Evolutionary conservation across 2,797 vertebrate genomes (phyloP).

Genomic region (Megalops cyprinoides): DNA sequence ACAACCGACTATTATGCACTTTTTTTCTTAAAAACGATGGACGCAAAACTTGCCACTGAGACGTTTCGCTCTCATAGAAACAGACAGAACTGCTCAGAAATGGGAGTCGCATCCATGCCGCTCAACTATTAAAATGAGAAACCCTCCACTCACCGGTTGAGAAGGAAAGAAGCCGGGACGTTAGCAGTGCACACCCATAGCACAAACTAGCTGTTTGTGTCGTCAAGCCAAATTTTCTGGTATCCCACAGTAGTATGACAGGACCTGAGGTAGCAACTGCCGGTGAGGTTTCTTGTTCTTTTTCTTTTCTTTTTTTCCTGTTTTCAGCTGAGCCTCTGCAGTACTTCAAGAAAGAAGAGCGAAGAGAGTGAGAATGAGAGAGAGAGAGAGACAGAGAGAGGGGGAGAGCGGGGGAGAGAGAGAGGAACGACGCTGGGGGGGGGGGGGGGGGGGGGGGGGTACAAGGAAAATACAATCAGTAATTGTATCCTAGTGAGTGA

Average conservation of each 20-base stretch:
- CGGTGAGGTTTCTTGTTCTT: slow-evolving; percentile 19
- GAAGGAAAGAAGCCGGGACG: slow-evolving; percentile 47
- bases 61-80: not conserved
- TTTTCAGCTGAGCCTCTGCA: slow-evolving; percentile 65
- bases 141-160: slow-evolving; percentile 67
- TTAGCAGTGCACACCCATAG: slow-evolving; percentile 60
- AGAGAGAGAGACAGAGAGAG: slow-evolving; percentile 15
- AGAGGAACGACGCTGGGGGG: not conserved
- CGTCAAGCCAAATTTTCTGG: slow-evolving; percentile 33
- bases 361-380: slow-evolving; percentile 46
- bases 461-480: slow-evolving; percentile 56
- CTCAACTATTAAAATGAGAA: not conserved
- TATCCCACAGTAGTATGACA: slow-evolving; percentile 17
- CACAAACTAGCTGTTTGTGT: slow-evolving; percentile 43
- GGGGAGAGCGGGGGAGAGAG: slow-evolving; percentile 28
- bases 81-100: not conserved
- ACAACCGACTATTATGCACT: not conserved
- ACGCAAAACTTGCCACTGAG: not conserved
- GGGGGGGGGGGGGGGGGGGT: no score
- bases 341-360: slow-evolving; percentile 67
- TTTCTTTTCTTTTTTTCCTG: slow-evolving; percentile 38
- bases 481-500: slow-evolving; percentile 49
- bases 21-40: not conserved
- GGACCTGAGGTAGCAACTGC: slow-evolving; percentile 18
- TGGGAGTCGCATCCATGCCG: not conserved